Conservation (phyloP, 2,888 invertebrate species). For the Cheilosia scutellata region DNA sequence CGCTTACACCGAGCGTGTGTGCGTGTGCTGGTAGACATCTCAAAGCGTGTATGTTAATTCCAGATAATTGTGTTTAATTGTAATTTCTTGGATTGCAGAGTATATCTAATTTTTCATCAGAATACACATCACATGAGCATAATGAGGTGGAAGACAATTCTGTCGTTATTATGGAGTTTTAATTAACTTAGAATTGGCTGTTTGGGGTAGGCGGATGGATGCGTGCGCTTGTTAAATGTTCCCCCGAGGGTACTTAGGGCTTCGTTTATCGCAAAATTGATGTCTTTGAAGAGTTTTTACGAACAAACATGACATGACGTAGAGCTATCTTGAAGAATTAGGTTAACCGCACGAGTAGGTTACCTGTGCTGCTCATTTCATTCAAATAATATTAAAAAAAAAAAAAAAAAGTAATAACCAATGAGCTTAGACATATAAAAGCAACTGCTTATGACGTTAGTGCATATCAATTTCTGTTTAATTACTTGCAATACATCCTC, state of each 20-base stretch:
- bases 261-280: slow-evolving; percentile 5
- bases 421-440: too few species aligned
- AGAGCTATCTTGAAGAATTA: neutral
- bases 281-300: neutral
- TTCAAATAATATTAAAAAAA: too few species aligned
- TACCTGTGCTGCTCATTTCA: too few species aligned
- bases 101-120: slow-evolving; percentile 62
- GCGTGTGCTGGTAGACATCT: slow-evolving; percentile 52
- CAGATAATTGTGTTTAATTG: slow-evolving; percentile 74
- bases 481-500: too few species aligned
- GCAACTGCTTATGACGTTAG: too few species aligned
- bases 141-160: slow-evolving; percentile 61
- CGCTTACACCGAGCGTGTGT: slow-evolving; percentile 41
- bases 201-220: slow-evolving; percentile 22
- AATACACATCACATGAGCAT: slow-evolving; percentile 57
- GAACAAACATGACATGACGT: neutral
- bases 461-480: too few species aligned
- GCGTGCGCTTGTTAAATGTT: slow-evolving; percentile 25
- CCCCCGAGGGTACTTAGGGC: slow-evolving; percentile 23
- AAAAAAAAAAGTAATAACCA: too few species aligned
- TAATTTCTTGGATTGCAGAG: slow-evolving; percentile 69
- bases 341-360: too few species aligned
- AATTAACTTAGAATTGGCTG: slow-evolving; percentile 53
- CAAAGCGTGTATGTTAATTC: slow-evolving; percentile 64
- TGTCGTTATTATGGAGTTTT: slow-evolving; percentile 66